A percentile compares a stretch with the other conserved stretches of the same genome.
These are phyloP conservation scores for Columba guinea DNA, from an alignment of 2,797 vertebrate species.

Conservation along the genomic window DNA sequence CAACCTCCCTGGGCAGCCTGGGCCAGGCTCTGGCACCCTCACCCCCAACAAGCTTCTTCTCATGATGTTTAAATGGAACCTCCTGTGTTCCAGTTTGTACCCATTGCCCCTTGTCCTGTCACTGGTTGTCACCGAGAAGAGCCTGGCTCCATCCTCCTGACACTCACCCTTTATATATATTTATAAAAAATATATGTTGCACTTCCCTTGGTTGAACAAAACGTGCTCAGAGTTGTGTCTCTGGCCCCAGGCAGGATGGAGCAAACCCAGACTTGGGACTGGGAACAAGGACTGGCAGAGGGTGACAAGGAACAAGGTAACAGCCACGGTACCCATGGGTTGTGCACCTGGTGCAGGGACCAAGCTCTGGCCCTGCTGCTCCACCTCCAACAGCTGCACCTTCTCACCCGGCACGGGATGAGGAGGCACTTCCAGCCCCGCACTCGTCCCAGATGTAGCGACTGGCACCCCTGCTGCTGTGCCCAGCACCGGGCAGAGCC, in stretches of 20 bases:
- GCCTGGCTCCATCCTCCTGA: too few relatives aligned
- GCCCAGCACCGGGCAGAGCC: too few relatives aligned
- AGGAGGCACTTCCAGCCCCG: not conserved
- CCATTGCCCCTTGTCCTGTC: too few relatives aligned
- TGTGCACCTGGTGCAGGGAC: not conserved
- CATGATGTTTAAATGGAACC: too few relatives aligned
- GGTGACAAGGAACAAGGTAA: too few relatives aligned
- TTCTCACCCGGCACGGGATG: rapidly evolving
- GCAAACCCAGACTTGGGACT: not conserved
- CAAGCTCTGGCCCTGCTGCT: not conserved
- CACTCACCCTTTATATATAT: too few relatives aligned
- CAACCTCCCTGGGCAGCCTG: too few relatives aligned
- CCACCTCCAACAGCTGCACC: not conserved
- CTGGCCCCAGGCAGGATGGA: rapidly evolving
- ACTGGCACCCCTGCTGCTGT: rapidly evolving
- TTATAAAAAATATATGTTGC: too few relatives aligned
- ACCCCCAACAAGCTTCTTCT: too few relatives aligned
- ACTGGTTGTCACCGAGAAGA: too few relatives aligned
- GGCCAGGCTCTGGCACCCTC: too few relatives aligned
- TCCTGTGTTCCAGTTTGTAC: too few relatives aligned
- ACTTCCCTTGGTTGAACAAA: not conserved
- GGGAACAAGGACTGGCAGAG: not conserved
- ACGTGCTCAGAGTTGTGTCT: not conserved
- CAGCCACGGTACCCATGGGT: rapidly evolving
- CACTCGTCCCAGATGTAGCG: rapidly evolving